Evolutionary conservation across 2,888 invertebrate species (phyloP).

Genomic region (Protophormia terraenovae): DNA sequence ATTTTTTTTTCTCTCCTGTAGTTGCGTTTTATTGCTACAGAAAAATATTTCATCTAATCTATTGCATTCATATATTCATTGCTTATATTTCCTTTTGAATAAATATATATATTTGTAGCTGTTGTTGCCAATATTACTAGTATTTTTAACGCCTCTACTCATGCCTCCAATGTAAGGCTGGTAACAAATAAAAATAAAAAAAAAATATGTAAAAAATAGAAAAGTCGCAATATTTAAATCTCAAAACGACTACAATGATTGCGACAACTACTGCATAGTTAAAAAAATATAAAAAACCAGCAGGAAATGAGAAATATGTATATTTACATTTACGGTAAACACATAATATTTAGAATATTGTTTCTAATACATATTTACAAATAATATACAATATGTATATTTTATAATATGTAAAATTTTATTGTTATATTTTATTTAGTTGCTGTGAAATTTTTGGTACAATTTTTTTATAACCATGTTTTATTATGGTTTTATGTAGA

Average conservation of each 20-base stretch:
- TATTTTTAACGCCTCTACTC: background rate
- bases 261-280: constrained; percentile 30
- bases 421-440: background rate
- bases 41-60: constrained; percentile 61
- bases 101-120: background rate
- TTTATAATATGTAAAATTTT: background rate
- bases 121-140: background rate
- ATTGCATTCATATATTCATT: constrained; percentile 59
- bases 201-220: constrained; percentile 2
- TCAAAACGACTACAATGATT: constrained; percentile 22
- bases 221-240: constrained; percentile 33
- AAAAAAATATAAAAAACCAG: background rate
- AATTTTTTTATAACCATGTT: background rate
- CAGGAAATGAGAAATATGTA: constrained; percentile 36
- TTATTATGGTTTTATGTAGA: background rate
- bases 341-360: background rate
- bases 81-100: constrained; percentile 42
- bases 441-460: background rate
- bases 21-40: constrained; percentile 49
- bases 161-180: background rate
- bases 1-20: too few species aligned
- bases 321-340: constrained; percentile 8
- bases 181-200: too few species aligned
- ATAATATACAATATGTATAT: background rate
- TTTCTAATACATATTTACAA: too few species aligned